Evolutionary conservation across 2,888 invertebrate species (phyloP), one percentile per base, ranked within the genome.

Genomic region (Patella pellucida): DNA sequence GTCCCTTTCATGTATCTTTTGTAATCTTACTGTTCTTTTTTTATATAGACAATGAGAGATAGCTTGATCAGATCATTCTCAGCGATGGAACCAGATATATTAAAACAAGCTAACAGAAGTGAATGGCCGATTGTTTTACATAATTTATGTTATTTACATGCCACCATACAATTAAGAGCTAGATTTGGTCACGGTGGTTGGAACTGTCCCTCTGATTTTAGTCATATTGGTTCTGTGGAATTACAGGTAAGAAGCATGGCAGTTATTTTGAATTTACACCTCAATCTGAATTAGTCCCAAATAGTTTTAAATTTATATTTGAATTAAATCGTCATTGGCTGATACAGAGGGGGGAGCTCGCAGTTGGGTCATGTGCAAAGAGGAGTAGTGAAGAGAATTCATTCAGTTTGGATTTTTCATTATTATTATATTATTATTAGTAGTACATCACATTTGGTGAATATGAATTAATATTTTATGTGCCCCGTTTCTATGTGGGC

Each of bases 71-170:
- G 90, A 15, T 85, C 85, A 5, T 88, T 90, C 81, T 80, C 82
- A 11, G 85, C 84, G 78, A 85, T 90, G 84, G 90, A 91, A 69
- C 81, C 87, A 14, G 90, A 90, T 79, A 85, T 89, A 41, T 80
- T 90, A 71, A 86, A 85, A 76, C 87, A 87, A 79, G 86, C 86
- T 7, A 81, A 81, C 7, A 82, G 88, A 12, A 78, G 85, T 1
- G 90, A 90, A 77, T 91, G 90, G 90, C 86, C 89, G 0, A 84
- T 86, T n/a, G 82, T 90, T 81, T 82, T 91, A 50, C 91, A 91
- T 84, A 91, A 91, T 81, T 82, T 91, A 76, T 89, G 89, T 82
- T 90, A 88, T 83, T 84, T 90, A 23, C 90, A 91, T 75, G 89
- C 88, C 62, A 88, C 89, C 50, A 76, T 91, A 27, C 88, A 87